Conservation (phyloP, 2,797 vertebrate genomes). For the Caiman crocodilus region DNA sequence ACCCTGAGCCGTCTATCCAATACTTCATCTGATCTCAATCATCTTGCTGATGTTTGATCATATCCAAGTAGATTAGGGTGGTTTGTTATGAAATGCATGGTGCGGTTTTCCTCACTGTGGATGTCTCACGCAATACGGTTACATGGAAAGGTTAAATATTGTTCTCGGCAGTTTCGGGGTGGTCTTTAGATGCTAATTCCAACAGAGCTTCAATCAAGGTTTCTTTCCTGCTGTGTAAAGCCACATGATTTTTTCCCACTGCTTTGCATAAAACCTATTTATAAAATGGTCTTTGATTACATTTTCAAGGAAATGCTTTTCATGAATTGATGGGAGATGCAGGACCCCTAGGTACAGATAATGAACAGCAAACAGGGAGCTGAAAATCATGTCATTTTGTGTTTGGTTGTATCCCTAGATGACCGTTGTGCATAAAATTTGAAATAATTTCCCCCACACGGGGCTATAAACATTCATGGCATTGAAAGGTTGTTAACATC, state of each 20-base stretch:
- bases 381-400: background rate
- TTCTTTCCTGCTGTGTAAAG: background rate
- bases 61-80: background rate
- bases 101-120: background rate
- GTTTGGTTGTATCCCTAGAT: background rate
- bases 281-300: fast-evolving
- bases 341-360: background rate
- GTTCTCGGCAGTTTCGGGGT: conserved; percentile 43
- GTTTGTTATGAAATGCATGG: conserved; percentile 7
- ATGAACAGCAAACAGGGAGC: background rate
- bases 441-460: fast-evolving
- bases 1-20: background rate
- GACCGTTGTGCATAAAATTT: background rate
- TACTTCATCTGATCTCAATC: background rate
- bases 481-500: background rate
- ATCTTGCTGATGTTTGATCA: background rate
- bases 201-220: background rate
- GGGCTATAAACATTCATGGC: background rate
- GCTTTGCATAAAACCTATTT: background rate
- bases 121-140: background rate
- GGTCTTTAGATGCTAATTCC: background rate
- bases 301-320: conserved; percentile 19
- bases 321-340: background rate
- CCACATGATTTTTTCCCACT: background rate
- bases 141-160: conserved; percentile 55